Base-by-base conservation (phyloP, 2,113 vertebrate genomes). In the Larimichthys polyactis region DNA sequence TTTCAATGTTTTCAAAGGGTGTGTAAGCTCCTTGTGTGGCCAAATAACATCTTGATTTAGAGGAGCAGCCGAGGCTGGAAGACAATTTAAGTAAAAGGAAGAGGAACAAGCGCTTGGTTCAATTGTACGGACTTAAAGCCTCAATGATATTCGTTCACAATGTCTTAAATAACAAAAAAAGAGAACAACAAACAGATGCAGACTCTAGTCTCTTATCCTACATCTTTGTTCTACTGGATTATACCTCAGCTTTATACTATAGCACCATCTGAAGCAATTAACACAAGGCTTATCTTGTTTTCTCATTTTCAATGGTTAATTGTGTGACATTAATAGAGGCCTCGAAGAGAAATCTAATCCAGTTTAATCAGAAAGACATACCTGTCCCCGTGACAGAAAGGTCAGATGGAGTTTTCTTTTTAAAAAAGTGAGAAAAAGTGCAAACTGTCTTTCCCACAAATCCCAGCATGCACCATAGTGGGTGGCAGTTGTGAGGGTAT, bases 401-500 rank as follows among this genome's bases (percentile, higher is more conserved):
- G 79, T 84, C 69, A 73, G n/a, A 57, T 67, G 75, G 67, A 62
- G 12, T 46, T 46, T 46, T 59, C 51, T 70, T 66, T 79, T 46
- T 17, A 55, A 52, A 66, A 75, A 67, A 40, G 71, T 68, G 79
- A 77, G 55, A 86, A 89, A 89, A 87, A 92, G 91, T 91, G 89
- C 90, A 88, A 92, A 92, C 66, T 63, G 68, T 91, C 79, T 85
- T 81, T 68, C 86, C 85, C 75, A 89, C 80, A 85, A 76, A 86
- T 91, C 91, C 89, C 88, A 90, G 89, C 87, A 91, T 92, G 91
- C 92, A 89, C 86, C 88, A 74, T 65, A 69, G 85, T 81, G 87
- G 89, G 85, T 90, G 92, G 91, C 93, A 93, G 93, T 92, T 90
- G 82, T 83, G 86, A 87, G 79, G 79, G 73, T 75, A 77, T 80